Percentiles rank a stretch among this genome's conserved stretches.
phyloP scores from a whole-genome alignment of 2,888 invertebrate species.

The Cataglyphis albicans region DNA sequence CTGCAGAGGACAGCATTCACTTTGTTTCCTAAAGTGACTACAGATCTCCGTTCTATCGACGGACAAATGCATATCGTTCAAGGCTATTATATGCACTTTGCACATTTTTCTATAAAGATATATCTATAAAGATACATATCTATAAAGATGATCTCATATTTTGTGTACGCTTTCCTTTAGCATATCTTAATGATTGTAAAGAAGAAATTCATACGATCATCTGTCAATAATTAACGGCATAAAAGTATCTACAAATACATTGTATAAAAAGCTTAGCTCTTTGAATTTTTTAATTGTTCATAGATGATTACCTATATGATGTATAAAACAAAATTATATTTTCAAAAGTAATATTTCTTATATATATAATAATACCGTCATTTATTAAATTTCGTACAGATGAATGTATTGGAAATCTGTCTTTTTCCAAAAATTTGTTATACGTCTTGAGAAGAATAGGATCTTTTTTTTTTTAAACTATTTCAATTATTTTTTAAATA shows the following conservation, averaged over 20 bases:
- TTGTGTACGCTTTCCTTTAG: not conserved
- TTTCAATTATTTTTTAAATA: not conserved
- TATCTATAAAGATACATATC: no score
- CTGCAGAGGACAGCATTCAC: slow-evolving; percentile 40
- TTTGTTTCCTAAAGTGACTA: not conserved
- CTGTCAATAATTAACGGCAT: not conserved
- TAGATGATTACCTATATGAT: not conserved
- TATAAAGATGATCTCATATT: not conserved
- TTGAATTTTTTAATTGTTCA: not conserved
- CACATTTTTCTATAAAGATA: not conserved
- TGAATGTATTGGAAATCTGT: not conserved
- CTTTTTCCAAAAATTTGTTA: not conserved
- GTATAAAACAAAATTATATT: not conserved
- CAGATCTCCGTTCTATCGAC: slow-evolving; percentile 38
- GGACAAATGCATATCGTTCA: not conserved
- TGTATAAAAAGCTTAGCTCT: not conserved
- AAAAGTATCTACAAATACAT: not conserved
- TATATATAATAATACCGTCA: not conserved
- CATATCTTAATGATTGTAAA: not conserved
- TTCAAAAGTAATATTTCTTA: not conserved
- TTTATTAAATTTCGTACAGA: not conserved
- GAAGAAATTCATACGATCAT: not conserved
- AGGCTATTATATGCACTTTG: not conserved
- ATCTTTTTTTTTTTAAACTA: not conserved
- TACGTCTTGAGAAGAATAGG: not conserved